Percentiles rank a stretch among this genome's conserved stretches.
Evolutionary conservation across 2,113 vertebrate species (phyloP).

Genomic region (Daphoenositta chrysoptera): DNA sequence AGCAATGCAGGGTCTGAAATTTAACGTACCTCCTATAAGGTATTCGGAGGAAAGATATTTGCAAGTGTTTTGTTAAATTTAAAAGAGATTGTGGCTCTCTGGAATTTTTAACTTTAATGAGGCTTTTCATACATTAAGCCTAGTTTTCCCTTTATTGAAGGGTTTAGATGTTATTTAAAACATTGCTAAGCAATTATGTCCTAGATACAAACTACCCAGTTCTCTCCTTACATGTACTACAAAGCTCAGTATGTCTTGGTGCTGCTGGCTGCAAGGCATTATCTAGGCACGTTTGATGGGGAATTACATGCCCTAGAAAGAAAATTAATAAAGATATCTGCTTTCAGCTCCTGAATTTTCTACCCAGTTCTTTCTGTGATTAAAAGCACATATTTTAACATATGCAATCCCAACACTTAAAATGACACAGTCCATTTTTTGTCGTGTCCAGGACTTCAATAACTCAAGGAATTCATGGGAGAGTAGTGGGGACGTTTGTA

Average conservation of each 20-base stretch:
- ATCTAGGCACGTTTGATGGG: background rate
- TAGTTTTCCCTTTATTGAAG: background rate
- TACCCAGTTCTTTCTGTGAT: background rate
- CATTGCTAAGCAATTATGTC: background rate
- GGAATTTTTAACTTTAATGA: background rate
- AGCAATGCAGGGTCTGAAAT: background rate
- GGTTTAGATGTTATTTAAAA: background rate
- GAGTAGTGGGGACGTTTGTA: background rate
- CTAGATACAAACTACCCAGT: background rate
- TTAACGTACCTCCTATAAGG: background rate
- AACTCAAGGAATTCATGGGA: background rate
- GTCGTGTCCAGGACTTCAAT: background rate
- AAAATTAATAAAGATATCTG: background rate
- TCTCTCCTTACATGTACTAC: background rate
- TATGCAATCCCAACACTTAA: background rate
- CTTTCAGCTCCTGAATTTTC: background rate
- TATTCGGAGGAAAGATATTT: background rate
- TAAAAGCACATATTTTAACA: background rate
- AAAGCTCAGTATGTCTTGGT: background rate
- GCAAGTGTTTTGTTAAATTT: background rate
- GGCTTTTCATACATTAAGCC: background rate
- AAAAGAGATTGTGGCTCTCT: background rate
- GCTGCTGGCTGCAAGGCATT: background rate
- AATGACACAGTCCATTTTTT: background rate
- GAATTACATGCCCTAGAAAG: background rate